Evolutionary conservation across 2,797 vertebrate genomes (phyloP).

Genomic region (Paguma larvata): DNA sequence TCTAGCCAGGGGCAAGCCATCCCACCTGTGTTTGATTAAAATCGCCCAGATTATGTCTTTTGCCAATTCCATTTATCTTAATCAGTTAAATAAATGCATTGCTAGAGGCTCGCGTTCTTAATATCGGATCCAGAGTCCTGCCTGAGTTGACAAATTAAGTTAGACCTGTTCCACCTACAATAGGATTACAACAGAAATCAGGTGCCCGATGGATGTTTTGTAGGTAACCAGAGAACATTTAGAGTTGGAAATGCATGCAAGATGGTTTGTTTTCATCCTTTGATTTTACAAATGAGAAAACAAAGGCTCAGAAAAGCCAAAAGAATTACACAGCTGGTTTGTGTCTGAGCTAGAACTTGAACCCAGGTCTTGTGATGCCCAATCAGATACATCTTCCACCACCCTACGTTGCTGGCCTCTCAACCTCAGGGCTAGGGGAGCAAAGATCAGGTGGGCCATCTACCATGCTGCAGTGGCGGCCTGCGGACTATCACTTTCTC

Average conservation of each 20-base stretch:
- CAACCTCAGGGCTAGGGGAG: neutral
- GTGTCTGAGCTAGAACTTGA: constrained; percentile 5
- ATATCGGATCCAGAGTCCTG: neutral
- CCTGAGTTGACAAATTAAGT: neutral
- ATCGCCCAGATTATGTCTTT: neutral
- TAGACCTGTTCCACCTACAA: neutral
- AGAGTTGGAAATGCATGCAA: neutral
- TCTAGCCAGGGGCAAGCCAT: neutral
- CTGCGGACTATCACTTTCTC: neutral
- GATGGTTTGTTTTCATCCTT: neutral
- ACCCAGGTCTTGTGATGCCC: neutral
- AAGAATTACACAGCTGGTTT: neutral
- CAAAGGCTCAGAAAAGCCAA: neutral
- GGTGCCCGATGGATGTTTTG: neutral
- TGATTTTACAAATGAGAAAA: neutral
- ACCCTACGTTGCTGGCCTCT: neutral
- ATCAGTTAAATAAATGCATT: neutral
- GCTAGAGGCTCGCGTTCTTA: neutral
- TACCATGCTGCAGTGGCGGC: neutral
- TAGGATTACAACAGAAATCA: neutral
- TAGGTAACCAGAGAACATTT: neutral
- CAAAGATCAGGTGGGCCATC: too few relatives aligned
- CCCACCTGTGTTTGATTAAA: neutral
- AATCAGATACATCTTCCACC: neutral
- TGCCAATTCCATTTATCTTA: constrained; percentile 16